Evolutionary conservation across 1,140 invertebrate genomes (phyloP), one percentile per base, ranked within the genome.

Genomic region (Brachionus rotundiformis): DNA sequence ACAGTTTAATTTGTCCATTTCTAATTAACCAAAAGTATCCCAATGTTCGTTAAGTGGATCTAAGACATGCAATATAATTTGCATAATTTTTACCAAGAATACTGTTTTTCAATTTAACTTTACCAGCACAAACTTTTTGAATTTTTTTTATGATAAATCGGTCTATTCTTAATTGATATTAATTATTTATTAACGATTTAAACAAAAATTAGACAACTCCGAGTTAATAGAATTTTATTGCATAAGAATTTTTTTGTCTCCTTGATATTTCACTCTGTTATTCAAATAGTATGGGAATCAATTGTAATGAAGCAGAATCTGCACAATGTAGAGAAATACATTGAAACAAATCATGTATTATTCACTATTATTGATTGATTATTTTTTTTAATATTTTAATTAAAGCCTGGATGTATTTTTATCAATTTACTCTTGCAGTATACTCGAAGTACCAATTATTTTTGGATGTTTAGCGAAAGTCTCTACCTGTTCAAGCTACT

Each of bases 381-480:
- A 41, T 71, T 71, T 71, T 41, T 63, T 63, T 16, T 36, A 36
- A 71, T 39, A 16, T 71, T 39, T 71, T 41, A 16, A 63, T 33
- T 13, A 33, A 41, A 73, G 68, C 16, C 36, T 19, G 68, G 68
- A 11, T 79, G 76, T 33, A 79, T 79, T 36, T 54, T 79, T 4
- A 23, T 79, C 16, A 79, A 79, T 33, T 1, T 79, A 36, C 54
- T 79, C 16, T 41, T 79, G 11, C 76, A 79, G 19, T 79, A 79
- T 39, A 79, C 76, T 23, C 76, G 76, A 2, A 31, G 76, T 11
- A 79, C 76, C 10, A 79, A 79, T 23, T 79, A 79, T 19, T 79
- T 79, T 41, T 79, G 76, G 76, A 79, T 79, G 76, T 63, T 79
- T 36, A 39, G 76, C 25, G 76, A 79, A 13, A 79, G 76, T 41